Evolutionary conservation across 2,797 vertebrate genomes (phyloP), one percentile per base, ranked within the genome.

Genomic region (Pteronotus mesoamericanus): DNA sequence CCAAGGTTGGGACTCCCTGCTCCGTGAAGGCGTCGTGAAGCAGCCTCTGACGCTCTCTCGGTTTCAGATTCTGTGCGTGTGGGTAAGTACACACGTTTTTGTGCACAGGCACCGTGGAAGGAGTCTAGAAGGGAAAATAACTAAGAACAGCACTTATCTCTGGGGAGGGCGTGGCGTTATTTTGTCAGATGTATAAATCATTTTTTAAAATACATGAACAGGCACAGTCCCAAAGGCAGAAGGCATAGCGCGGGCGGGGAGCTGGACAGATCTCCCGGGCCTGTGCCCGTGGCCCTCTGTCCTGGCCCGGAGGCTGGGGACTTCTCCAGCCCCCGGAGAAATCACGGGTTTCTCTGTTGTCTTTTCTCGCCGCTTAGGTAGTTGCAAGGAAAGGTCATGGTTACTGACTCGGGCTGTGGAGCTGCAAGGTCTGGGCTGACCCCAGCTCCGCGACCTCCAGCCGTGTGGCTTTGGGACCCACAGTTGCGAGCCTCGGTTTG

Each of bases 11-110:
- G 95, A 80, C 18, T 34, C 91, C 39, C 15, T 14, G 55, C 69
- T 26, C 16, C n/a, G 5, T 46, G 66, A 2, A 2, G 2, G 18
- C 0, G 39, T 0, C 1, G 32, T 16, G 57, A 19, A 18, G 34
- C 10, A 34, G 84, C 1, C 14, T 0, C 37, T 0, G 18, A 51
- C 32, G 9, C 51, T 4, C 19, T 14, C 37, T 29, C 4, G 4
- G 46, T 37, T 34, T 51, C 26, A 42, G 69, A 59, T 3, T 11
- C 18, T 2, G 12, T 32, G 9, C 15, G 12, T 7, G 5, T 4
- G 2, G 9, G n/a, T 16, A 7, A 11, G 5, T 0, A 6, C 12
- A 72, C 32, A 4, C 2, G 10, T 10, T 24, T 26, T 48, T n/a
- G 12, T 42, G 57, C 39, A 69, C 48, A 68, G 0, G 48, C 24